A percentile compares a stretch with the other conserved stretches of the same genome.
These are phyloP conservation scores for Cherax destructor DNA, from an alignment of 1,140 invertebrate species.

Conservation along the genomic window DNA sequence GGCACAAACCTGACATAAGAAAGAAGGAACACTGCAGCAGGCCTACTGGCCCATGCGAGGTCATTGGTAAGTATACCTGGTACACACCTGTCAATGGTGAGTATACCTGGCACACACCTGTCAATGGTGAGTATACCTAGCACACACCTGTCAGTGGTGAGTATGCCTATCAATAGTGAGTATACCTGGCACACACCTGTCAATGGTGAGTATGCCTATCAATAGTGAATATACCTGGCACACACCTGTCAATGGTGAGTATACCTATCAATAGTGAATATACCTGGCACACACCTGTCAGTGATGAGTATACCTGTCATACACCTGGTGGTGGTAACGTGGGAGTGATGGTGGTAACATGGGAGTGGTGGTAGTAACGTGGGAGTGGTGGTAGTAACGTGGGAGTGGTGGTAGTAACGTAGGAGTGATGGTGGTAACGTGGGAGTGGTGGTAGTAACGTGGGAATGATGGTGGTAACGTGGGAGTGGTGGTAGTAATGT, in stretches of 20 bases:
- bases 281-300: conserved; percentile 45
- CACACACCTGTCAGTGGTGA: conserved; percentile 34
- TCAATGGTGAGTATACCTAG: conserved; percentile 31
- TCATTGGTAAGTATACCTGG: background rate
- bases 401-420: no score
- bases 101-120: background rate
- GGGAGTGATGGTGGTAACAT: no score
- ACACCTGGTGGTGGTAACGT: conserved; percentile 1
- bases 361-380: no score
- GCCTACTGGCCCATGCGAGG: no score
- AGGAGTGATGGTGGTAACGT: no score
- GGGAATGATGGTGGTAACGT: no score
- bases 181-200: conserved; percentile 40
- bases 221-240: conserved; percentile 20
- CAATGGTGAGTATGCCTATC: background rate
- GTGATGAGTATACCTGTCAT: conserved; percentile 41
- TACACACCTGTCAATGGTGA: conserved; percentile 11
- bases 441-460: no score
- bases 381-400: no score
- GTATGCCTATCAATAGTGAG: background rate
- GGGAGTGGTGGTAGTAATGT: no score
- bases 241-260: conserved; percentile 47
- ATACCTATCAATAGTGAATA: conserved; percentile 37
- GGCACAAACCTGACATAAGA: no score
- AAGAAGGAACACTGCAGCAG: no score